A percentile compares a stretch with the other conserved stretches of the same genome.
phyloP scores from a whole-genome alignment of 2,888 invertebrate genomes.

The Sceliomorpha sp. region DNA sequence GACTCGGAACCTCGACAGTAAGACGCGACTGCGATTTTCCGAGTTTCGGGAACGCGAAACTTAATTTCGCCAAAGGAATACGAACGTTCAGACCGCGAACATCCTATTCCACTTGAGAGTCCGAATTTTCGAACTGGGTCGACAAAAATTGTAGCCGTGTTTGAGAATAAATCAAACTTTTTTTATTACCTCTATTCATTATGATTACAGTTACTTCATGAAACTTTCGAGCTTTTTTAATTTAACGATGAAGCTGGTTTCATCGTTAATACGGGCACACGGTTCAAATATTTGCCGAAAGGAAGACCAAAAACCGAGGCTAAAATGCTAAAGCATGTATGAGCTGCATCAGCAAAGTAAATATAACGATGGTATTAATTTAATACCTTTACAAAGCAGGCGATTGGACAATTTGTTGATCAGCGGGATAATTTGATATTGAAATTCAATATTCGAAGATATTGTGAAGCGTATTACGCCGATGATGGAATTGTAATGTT shows the following conservation, averaged over 20 bases:
- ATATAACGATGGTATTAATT: too few relatives aligned
- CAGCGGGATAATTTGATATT: too few relatives aligned
- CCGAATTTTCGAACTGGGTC: constrained; percentile 25
- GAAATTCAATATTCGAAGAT: too few relatives aligned
- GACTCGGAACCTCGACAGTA: constrained; percentile 35
- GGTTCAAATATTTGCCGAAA: not conserved
- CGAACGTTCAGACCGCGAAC: constrained; percentile 37
- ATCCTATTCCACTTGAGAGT: constrained; percentile 32
- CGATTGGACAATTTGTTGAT: too few relatives aligned
- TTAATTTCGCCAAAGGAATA: constrained; percentile 49
- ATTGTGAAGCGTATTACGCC: too few relatives aligned
- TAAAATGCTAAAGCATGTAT: too few relatives aligned
- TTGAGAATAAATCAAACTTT: constrained; percentile 39
- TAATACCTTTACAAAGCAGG: too few relatives aligned
- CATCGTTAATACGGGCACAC: not conserved
- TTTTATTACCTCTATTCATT: constrained; percentile 12
- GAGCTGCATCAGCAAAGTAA: too few relatives aligned
- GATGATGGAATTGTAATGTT: too few relatives aligned
- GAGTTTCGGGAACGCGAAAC: constrained; percentile 34
- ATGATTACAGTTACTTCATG: constrained; percentile 23
- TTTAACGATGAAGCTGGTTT: constrained; percentile 2
- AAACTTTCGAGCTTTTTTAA: constrained; percentile 18
- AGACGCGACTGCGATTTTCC: constrained; percentile 43
- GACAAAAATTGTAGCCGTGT: constrained; percentile 29
- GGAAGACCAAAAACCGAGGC: too few relatives aligned